A percentile compares a stretch with the other conserved stretches of the same genome.
These are phyloP conservation scores for Drosophila leonis DNA, from an alignment of 2,888 invertebrate genomes.

Conservation along the genomic window DNA sequence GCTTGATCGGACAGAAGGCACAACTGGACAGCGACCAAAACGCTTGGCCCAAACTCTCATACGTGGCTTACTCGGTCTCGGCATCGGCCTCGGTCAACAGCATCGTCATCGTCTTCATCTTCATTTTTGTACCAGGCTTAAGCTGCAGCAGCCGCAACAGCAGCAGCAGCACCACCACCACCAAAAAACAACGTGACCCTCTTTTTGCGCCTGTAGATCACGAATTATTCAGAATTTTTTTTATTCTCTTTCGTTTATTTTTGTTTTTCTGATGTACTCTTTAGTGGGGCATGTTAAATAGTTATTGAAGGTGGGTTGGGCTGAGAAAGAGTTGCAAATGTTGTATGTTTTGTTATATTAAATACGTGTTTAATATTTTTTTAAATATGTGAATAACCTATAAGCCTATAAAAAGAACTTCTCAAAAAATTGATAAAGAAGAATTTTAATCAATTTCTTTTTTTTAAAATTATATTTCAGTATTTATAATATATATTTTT, in stretches of 20 bases:
- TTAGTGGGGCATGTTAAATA: conserved; percentile 20
- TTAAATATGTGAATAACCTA: background rate
- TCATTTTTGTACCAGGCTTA: conserved; percentile 31
- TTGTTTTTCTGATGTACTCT: conserved; percentile 36
- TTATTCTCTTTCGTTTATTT: conserved; percentile 52
- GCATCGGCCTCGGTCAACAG: conserved; percentile 57
- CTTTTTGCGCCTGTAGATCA: conserved; percentile 85
- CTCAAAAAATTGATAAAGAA: too few relatives aligned
- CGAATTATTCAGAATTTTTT: conserved; percentile 82
- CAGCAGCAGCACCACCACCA: conserved; percentile 22
- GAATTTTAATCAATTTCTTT: too few relatives aligned
- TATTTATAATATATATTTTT: too few relatives aligned
- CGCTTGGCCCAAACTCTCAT: conserved; percentile 49
- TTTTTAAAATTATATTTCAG: too few relatives aligned
- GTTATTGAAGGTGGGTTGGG: background rate
- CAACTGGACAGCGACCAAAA: conserved; percentile 40
- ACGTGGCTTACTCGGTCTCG: conserved; percentile 48
- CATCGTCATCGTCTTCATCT: conserved; percentile 59
- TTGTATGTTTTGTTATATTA: background rate
- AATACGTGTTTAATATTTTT: background rate
- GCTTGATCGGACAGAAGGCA: conserved; percentile 59
- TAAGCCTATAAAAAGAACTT: background rate
- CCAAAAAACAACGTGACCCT: conserved; percentile 82
- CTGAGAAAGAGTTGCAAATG: background rate
- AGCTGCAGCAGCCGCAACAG: conserved; percentile 28